phyloP scores from a whole-genome alignment of 2,113 vertebrate species.

The Typhlomys cinereus region DNA sequence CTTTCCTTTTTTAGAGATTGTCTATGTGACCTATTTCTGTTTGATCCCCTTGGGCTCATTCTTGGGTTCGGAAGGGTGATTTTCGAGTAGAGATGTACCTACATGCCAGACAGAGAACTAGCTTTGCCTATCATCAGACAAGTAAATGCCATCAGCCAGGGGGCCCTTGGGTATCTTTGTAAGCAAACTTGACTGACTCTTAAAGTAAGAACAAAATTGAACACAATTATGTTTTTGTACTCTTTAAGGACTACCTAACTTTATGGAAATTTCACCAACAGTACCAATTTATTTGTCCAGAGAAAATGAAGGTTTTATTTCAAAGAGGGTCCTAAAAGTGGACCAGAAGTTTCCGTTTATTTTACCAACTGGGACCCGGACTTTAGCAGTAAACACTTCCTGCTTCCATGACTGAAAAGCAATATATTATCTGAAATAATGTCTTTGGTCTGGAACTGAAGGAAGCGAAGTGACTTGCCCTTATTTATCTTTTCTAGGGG shows the following conservation, averaged over 20 bases:
- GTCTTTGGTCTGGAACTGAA: conserved; percentile 83
- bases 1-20: background rate
- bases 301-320: conserved; percentile 73
- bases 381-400: conserved; percentile 83
- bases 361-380: conserved; percentile 79
- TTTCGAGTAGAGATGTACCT: conserved; percentile 40
- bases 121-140: conserved; percentile 35
- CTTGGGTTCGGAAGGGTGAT: background rate
- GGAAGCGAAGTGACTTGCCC: conserved; percentile 84
- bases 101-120: conserved; percentile 27
- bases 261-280: conserved; percentile 33
- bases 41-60: conserved; percentile 10
- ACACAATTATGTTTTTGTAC: conserved; percentile 17
- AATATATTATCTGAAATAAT: conserved; percentile 88
- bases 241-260: conserved; percentile 26
- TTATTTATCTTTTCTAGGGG: conserved; percentile 87
- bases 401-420: conserved; percentile 83
- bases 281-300: conserved; percentile 52
- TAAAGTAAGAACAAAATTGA: background rate
- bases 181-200: conserved; percentile 57
- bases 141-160: background rate
- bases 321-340: conserved; percentile 75
- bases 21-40: background rate
- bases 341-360: conserved; percentile 75
- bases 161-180: conserved; percentile 49